Evolutionary conservation across 1,140 invertebrate genomes (phyloP), one percentile per base, ranked within the genome.

Genomic region (Drosophila nikananu): DNA sequence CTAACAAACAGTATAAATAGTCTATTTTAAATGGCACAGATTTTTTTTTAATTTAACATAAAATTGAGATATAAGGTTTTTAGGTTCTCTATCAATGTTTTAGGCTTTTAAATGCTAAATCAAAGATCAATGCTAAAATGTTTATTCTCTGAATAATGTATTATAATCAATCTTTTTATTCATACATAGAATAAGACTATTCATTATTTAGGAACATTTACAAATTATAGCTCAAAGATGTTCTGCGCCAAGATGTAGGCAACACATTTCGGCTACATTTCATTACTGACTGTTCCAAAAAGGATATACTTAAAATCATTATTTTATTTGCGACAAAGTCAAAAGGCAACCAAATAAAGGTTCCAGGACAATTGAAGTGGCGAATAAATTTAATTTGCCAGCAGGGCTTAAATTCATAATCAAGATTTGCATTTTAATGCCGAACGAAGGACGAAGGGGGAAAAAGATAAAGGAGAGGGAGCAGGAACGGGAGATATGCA

Each of bases 341-440:
- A 48, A 46, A n/a, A n/a, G n/a, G n/a, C n/a, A n/a, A n/a, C n/a
- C n/a, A n/a, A n/a, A n/a, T n/a, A n/a, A n/a, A 67, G 44, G 19
- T 17, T 30, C 35, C 1, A 13, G 27, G 54, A 42, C 19, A 49
- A 58, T 62, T 42, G 23, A 21, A 51, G 60, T 44, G 60, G 30
- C 46, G 72, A 82, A 86, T 86, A 62, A 86, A 86, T 81, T 87
- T 72, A 80, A 87, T 84, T 84, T 89, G 70, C 81, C 39, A 62
- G 46, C 68, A 37, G 3, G 37, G 57, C 54, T 89, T 75, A 81
- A 89, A 79, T 89, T 87, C 81, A 78, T 84, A 87, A 87, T 89
- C 65, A 81, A 75, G 77, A 87, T 87, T 89, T 83, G 83, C 84
- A 87, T 87, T 83, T 83, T 68, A 80, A 87, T 83, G 58, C 48